phyloP scores from a whole-genome alignment of 2,797 vertebrate genomes.

The Parauchenoglanis ngamensis region DNA sequence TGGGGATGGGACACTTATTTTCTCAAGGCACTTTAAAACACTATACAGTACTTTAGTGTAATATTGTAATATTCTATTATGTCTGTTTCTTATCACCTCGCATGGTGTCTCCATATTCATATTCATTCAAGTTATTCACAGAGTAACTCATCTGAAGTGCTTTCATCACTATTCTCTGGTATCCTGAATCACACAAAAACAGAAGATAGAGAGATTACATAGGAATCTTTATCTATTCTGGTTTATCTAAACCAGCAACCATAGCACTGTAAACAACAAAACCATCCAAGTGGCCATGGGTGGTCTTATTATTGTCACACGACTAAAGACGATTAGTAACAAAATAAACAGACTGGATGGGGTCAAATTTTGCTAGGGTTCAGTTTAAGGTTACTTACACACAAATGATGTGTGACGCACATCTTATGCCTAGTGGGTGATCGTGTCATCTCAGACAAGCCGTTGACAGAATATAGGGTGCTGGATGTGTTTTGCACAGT shows the following conservation, averaged over 20 bases:
- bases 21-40: no score
- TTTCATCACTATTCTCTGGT: slow-evolving; percentile 7
- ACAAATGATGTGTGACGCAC: background rate
- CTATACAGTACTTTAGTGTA: no score
- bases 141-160: background rate
- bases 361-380: background rate
- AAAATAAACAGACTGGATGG: background rate
- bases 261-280: background rate
- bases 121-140: background rate
- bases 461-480: background rate
- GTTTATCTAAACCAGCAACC: background rate
- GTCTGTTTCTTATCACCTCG: no score
- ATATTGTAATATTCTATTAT: no score
- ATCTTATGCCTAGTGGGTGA: background rate
- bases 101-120: background rate
- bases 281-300: background rate
- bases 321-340: background rate
- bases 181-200: background rate
- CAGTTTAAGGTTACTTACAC: background rate
- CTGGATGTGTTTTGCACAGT: background rate
- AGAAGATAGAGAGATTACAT: background rate
- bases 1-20: no score
- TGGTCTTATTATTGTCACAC: background rate
- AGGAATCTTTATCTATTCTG: background rate
- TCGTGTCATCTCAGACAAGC: background rate